A percentile compares a stretch with the other conserved stretches of the same genome.
Evolutionary conservation across 2,888 invertebrate genomes (phyloP).

Genomic region (Ypsolopha sequella): DNA sequence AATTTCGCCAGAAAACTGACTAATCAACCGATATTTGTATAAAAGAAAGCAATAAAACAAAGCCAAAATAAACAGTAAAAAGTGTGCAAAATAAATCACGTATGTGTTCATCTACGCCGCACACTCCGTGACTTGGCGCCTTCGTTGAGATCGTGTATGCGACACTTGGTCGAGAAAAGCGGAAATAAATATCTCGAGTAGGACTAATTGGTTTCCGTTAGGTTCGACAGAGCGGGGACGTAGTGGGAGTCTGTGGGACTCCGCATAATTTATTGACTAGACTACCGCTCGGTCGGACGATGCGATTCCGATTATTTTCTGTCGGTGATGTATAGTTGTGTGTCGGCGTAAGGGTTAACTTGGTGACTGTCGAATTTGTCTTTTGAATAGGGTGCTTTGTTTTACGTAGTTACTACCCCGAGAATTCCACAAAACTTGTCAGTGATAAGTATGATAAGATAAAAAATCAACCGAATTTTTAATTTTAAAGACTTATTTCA

Average conservation of each 20-base stretch:
- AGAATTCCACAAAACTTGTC: too few species aligned
- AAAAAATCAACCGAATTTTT: too few species aligned
- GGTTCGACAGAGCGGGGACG: constrained; percentile 37
- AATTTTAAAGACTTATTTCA: too few species aligned
- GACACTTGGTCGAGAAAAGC: constrained; percentile 53
- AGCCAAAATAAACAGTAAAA: not conserved
- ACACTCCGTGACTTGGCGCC: not conserved
- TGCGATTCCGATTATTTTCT: constrained; percentile 7
- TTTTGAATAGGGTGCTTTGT: too few species aligned
- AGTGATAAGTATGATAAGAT: too few species aligned
- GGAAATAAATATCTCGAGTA: constrained; percentile 62
- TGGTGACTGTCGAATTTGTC: not conserved
- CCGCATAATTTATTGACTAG: constrained; percentile 62
- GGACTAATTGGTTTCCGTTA: constrained; percentile 66
- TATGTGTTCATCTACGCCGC: constrained; percentile 23
- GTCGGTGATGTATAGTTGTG: not conserved
- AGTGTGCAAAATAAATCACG: not conserved
- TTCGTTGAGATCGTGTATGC: constrained; percentile 14
- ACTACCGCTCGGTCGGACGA: constrained; percentile 19
- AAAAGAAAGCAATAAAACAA: not conserved
- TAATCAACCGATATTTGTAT: not conserved
- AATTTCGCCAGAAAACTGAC: not conserved
- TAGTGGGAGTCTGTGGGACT: constrained; percentile 13
- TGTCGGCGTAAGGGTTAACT: not conserved
- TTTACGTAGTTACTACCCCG: too few species aligned